phyloP scores from a whole-genome alignment of 2,888 invertebrate species.

The Thymelicus lineola region DNA sequence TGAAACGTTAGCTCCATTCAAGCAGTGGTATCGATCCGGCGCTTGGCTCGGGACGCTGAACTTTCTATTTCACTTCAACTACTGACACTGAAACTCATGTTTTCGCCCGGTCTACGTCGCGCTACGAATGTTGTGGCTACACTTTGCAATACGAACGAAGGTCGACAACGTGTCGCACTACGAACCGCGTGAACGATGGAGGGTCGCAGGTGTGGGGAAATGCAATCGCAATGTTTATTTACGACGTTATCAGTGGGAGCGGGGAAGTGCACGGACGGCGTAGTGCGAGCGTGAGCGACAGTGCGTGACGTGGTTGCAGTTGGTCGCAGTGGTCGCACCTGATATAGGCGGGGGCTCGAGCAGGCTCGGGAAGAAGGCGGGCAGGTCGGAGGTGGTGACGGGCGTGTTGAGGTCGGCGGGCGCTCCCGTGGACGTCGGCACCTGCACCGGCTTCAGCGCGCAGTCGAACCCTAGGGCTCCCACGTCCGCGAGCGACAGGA shows the following conservation, averaged over 20 bases:
- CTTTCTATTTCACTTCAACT: slow-evolving; percentile 75
- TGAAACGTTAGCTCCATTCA: slow-evolving; percentile 64
- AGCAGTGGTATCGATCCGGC: slow-evolving; percentile 70
- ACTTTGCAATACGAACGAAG: slow-evolving; percentile 1
- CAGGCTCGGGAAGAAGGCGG: slow-evolving; percentile 95
- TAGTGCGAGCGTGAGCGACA: slow-evolving; percentile 43
- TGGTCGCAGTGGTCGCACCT: slow-evolving; percentile 86
- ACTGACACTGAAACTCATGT: slow-evolving; percentile 36
- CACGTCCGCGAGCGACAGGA: slow-evolving; percentile 85
- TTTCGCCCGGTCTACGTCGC: slow-evolving; percentile 10
- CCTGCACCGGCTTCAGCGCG: slow-evolving; percentile 70
- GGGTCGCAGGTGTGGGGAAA: slow-evolving; percentile 35
- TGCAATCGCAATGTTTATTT: slow-evolving; percentile 75
- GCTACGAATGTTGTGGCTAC: slow-evolving; percentile 22
- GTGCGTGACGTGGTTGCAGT: slow-evolving; percentile 76
- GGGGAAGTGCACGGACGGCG: slow-evolving; percentile 52
- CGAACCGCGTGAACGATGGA: slow-evolving; percentile 35
- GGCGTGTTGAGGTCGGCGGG: slow-evolving; percentile 97
- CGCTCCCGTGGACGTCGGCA: slow-evolving; percentile 78
- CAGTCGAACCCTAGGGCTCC: slow-evolving; percentile 84
- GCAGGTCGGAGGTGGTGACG: slow-evolving; percentile 96
- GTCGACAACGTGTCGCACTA: slow-evolving; percentile 17
- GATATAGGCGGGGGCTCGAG: slow-evolving; percentile 97
- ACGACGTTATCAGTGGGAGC: slow-evolving; percentile 71
- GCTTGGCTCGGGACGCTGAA: slow-evolving; percentile 64